These are phyloP conservation scores for Eueremaeus valkanovi DNA, from an alignment of 2,888 invertebrate genomes.

Conservation along the genomic window DNA sequence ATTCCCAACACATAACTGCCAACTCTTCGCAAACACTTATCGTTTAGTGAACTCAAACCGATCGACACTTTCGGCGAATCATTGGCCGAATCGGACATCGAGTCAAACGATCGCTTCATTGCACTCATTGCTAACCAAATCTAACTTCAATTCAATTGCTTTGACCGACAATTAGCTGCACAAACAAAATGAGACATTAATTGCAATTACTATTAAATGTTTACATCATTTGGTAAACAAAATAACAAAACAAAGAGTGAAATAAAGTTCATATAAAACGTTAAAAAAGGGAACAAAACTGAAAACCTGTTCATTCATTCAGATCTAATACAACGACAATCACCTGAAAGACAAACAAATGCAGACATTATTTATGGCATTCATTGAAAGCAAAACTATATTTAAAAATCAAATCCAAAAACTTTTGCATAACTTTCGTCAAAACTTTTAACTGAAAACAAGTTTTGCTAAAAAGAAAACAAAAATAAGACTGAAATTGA, in stretches of 20 bases:
- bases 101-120: not conserved
- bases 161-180: not conserved
- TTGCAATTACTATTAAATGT: not conserved
- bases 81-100: not conserved
- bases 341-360: no score
- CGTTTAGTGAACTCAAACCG: not conserved
- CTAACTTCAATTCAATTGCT: not conserved
- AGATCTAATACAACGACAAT: no score
- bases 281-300: no score
- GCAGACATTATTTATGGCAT: no score
- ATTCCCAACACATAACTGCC: slow-evolving; percentile 24
- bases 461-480: not conserved
- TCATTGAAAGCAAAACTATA: no score
- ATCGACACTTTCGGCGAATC: not conserved
- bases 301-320: no score
- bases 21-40: slow-evolving; percentile 2
- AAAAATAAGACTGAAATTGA: not conserved
- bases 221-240: no score
- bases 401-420: no score
- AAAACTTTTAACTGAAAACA: not conserved
- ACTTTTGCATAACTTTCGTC: no score
- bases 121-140: not conserved
- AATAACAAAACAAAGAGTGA: no score
- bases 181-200: not conserved
- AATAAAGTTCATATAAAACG: no score